phyloP scores from a whole-genome alignment of 2,113 vertebrate genomes.

The Gymnarchus niloticus region DNA sequence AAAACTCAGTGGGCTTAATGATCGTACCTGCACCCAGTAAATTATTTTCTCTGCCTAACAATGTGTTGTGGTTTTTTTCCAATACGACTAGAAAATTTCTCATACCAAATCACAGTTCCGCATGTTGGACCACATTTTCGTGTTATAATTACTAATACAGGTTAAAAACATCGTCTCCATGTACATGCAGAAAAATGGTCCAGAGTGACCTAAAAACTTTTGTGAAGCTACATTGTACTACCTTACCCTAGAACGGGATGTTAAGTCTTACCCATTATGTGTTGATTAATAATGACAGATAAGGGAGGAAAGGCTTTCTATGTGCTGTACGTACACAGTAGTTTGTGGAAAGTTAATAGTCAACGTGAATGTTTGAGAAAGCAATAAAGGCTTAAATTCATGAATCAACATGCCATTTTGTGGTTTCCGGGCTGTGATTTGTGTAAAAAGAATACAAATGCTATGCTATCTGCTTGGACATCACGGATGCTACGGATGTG shows the following conservation, averaged over 20 bases:
- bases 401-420: conserved; percentile 8
- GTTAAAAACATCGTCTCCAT: not conserved
- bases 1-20: not conserved
- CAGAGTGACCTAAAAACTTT: not conserved
- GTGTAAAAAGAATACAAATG: not conserved
- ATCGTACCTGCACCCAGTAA: not conserved
- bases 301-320: not conserved
- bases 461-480: not conserved
- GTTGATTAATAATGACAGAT: not conserved
- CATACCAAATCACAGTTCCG: not conserved
- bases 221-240: not conserved
- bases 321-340: not conserved
- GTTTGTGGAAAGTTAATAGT: not conserved
- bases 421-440: not conserved
- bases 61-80: not conserved
- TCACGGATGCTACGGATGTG: not conserved
- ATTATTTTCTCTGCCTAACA: not conserved
- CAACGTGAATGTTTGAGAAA: not conserved
- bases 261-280: not conserved
- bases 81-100: not conserved
- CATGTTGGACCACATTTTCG: not conserved
- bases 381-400: conserved; percentile 11
- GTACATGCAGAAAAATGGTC: not conserved
- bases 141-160: not conserved
- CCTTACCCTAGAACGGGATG: not conserved